Conservation (phyloP, 1,140 invertebrate genomes). For the Doryteuthis pealeii region DNA sequence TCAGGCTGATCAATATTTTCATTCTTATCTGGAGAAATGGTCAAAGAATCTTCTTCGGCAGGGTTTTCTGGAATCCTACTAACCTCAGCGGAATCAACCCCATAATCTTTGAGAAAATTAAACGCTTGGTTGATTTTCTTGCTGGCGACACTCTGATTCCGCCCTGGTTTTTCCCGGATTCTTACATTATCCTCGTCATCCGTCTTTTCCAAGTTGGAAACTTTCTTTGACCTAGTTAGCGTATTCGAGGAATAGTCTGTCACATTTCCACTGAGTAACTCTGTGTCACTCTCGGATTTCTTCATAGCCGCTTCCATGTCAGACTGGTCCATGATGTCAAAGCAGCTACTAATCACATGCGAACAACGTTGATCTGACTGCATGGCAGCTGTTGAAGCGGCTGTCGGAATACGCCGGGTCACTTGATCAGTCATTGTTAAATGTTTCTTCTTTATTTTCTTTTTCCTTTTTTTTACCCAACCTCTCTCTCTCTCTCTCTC, state of each 20-base stretch:
- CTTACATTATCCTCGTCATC: background rate
- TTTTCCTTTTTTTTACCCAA: too few species aligned
- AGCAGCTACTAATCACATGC: conserved; percentile 1
- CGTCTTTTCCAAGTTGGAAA: background rate
- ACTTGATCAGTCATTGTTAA: conserved; percentile 7
- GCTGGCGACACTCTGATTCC: background rate
- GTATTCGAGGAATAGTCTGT: conserved; percentile 3
- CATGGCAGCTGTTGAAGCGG: background rate
- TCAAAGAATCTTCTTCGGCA: too few species aligned
- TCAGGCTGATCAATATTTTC: too few species aligned
- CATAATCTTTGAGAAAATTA: background rate
- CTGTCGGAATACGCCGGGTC: background rate
- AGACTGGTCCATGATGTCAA: background rate
- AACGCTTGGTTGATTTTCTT: background rate
- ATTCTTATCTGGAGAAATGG: too few species aligned
- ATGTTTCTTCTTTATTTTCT: too few species aligned
- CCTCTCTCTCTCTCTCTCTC: too few species aligned
- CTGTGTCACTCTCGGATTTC: conserved; percentile 11
- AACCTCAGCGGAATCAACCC: background rate
- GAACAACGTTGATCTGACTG: conserved; percentile 3
- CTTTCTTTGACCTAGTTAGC: background rate
- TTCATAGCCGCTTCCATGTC: background rate
- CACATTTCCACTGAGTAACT: background rate
- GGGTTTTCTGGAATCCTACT: too few species aligned
- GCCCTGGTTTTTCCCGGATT: background rate